These are phyloP conservation scores for Wiebesia pumilae DNA, from an alignment of 1,140 invertebrate genomes.

Conservation along the genomic window DNA sequence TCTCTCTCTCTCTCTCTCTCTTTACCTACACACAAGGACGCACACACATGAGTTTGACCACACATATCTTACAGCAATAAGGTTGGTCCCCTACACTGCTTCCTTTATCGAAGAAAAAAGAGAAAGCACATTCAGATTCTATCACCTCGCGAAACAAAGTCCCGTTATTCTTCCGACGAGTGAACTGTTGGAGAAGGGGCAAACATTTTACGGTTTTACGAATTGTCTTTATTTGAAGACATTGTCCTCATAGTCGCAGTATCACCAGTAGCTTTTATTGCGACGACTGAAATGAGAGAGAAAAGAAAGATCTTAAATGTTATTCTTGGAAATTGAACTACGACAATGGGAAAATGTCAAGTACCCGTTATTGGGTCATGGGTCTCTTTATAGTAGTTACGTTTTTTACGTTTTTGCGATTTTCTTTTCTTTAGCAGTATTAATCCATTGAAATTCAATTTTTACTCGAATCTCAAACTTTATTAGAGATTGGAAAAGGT, in stretches of 20 bases:
- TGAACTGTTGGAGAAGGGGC: not conserved
- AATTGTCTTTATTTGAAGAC: slow-evolving; percentile 8
- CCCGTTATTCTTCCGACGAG: slow-evolving; percentile 55
- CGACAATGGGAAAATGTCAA: slow-evolving; percentile 18
- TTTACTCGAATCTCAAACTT: not conserved
- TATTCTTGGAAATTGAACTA: slow-evolving; percentile 49
- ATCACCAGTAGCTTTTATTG: slow-evolving; percentile 24
- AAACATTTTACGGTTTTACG: slow-evolving; percentile 35
- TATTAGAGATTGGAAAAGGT: not conserved
- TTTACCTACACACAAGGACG: no score
- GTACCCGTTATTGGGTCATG: slow-evolving; percentile 20
- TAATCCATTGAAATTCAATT: slow-evolving; percentile 15
- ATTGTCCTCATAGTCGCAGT: not conserved
- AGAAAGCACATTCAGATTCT: slow-evolving; percentile 56
- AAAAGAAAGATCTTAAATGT: slow-evolving; percentile 24
- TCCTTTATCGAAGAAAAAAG: slow-evolving; percentile 18
- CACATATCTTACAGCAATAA: no score
- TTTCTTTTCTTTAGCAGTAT: not conserved
- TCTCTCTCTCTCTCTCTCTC: not conserved
- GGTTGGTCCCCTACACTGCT: not conserved
- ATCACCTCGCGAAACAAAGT: slow-evolving; percentile 60
- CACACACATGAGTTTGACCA: not conserved
- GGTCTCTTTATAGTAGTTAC: not conserved
- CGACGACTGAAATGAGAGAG: not conserved
- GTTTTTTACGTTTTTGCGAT: not conserved